phyloP scores from a whole-genome alignment of 2,797 vertebrate genomes.

The Columba guinea region DNA sequence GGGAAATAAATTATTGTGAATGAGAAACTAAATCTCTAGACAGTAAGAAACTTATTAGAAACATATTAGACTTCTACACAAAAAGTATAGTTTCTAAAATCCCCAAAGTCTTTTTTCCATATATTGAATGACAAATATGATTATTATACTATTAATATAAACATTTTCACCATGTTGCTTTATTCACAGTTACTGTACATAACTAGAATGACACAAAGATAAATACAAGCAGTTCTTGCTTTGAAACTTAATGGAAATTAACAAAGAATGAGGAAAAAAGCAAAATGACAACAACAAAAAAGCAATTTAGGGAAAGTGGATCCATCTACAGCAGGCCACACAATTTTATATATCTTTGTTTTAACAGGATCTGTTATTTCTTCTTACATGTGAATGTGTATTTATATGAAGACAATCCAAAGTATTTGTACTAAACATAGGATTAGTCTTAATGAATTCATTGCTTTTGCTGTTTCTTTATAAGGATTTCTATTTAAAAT shows the following conservation, averaged over 20 bases:
- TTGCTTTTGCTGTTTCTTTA: not conserved
- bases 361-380: not conserved
- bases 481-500: conserved; percentile 15
- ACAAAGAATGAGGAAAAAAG: not conserved
- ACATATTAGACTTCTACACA: not conserved
- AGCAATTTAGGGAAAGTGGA: not conserved
- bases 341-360: not conserved
- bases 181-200: not conserved
- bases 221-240: not conserved
- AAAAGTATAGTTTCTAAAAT: not conserved
- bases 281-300: not conserved
- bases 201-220: not conserved
- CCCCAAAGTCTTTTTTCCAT: not conserved
- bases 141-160: not conserved
- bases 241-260: not conserved
- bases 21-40: not conserved
- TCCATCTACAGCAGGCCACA: not conserved
- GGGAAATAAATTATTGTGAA: not conserved
- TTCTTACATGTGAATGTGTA: not conserved
- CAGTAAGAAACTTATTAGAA: not conserved
- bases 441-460: not conserved
- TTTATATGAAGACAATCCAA: not conserved
- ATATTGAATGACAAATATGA: not conserved
- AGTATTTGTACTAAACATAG: not conserved
- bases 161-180: not conserved